These are phyloP conservation scores for Anabacerthia variegaticeps DNA, from an alignment of 2,797 vertebrate species.

Conservation along the genomic window DNA sequence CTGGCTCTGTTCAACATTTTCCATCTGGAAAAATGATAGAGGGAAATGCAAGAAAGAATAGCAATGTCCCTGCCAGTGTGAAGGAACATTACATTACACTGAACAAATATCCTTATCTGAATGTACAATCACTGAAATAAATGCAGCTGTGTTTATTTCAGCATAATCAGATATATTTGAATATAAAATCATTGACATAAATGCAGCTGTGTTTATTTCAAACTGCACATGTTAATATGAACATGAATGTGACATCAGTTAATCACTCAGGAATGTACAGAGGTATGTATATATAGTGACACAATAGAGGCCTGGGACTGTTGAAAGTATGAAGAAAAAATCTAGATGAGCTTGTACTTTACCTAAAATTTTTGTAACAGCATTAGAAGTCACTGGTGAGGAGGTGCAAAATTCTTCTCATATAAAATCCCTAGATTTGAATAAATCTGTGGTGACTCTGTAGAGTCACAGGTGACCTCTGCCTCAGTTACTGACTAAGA, in stretches of 20 bases:
- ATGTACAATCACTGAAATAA: constrained; percentile 69
- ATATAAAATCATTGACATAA: constrained; percentile 70
- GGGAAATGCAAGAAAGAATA: constrained; percentile 56
- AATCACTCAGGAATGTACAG: not conserved
- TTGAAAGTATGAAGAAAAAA: not conserved
- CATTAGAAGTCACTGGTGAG: not conserved
- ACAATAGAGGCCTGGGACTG: not conserved
- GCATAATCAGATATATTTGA: constrained; percentile 71
- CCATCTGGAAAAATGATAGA: constrained; percentile 61
- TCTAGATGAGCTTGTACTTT: not conserved
- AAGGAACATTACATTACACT: constrained; percentile 60
- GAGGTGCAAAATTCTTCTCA: not conserved
- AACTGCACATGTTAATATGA: constrained; percentile 54
- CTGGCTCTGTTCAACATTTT: constrained; percentile 39
- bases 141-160: constrained; percentile 74
- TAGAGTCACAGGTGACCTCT: constrained; percentile 12
- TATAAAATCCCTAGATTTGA: not conserved
- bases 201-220: constrained; percentile 68
- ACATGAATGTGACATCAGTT: constrained; percentile 49
- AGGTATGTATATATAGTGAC: not conserved
- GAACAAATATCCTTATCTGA: constrained; percentile 68
- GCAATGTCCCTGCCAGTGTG: constrained; percentile 53
- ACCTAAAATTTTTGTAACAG: not conserved
- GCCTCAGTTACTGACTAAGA: not conserved
- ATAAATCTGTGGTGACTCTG: not conserved